A percentile compares a stretch with the other conserved stretches of the same genome.
phyloP scores from a whole-genome alignment of 2,113 vertebrate genomes.

The Entomyzon cyanotis region DNA sequence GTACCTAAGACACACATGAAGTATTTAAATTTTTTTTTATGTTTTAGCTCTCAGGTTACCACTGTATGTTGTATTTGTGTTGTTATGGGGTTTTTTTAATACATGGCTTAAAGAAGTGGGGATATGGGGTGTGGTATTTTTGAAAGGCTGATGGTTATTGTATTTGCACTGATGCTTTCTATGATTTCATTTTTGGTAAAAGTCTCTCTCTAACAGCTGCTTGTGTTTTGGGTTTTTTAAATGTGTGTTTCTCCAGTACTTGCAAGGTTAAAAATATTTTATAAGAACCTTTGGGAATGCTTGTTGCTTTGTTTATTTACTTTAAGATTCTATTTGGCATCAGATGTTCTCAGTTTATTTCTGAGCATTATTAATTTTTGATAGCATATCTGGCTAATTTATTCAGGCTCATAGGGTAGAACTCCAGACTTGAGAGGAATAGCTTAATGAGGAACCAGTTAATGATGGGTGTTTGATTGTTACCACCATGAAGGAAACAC shows the following conservation, averaged over 20 bases:
- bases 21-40: background rate
- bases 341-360: background rate
- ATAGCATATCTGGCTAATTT: background rate
- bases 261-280: background rate
- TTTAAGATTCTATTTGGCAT: background rate
- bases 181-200: background rate
- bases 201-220: background rate
- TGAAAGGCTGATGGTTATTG: background rate
- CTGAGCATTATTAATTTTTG: background rate
- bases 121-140: background rate
- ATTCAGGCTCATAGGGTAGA: background rate
- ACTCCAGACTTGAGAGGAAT: background rate
- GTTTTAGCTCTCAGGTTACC: background rate
- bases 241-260: background rate
- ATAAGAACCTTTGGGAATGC: background rate
- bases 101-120: background rate
- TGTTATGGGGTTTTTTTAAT: background rate
- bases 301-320: background rate
- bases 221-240: background rate
- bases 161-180: background rate
- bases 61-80: background rate
- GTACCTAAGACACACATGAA: background rate
- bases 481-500: background rate
- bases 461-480: background rate
- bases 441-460: background rate